Percentiles rank a stretch among this genome's conserved stretches.
phyloP scores from a whole-genome alignment of 2,113 vertebrate species.

The Antennarius striatus region DNA sequence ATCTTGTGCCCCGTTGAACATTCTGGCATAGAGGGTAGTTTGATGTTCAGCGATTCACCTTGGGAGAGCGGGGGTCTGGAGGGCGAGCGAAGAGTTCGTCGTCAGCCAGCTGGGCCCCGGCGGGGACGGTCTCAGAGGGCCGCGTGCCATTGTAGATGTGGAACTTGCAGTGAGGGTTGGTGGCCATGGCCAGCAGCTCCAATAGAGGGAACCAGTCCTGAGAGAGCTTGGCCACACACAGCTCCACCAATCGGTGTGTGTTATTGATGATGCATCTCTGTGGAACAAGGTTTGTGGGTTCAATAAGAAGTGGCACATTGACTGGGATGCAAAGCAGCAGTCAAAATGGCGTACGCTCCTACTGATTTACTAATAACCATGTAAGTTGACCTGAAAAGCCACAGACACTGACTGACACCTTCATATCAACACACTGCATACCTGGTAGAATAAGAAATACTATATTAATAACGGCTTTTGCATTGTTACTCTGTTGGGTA shows the following conservation, averaged over 20 bases:
- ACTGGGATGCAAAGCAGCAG: neutral
- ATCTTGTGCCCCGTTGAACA: neutral
- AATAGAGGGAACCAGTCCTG: slow-evolving; percentile 99
- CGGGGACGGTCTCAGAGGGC: slow-evolving; percentile 96
- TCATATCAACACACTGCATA: slow-evolving; percentile 4
- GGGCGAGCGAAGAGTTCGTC: slow-evolving; percentile 97
- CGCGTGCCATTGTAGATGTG: slow-evolving; percentile 99
- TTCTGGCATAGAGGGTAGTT: too few species aligned
- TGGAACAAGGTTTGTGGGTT: neutral
- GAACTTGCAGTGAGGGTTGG: slow-evolving; percentile 99
- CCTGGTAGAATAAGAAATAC: slow-evolving; percentile 21
- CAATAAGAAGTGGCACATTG: neutral
- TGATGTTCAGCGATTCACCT: slow-evolving; percentile 75
- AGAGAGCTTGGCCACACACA: slow-evolving; percentile 99
- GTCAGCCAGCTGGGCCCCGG: slow-evolving; percentile 93
- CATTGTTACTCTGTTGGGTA: slow-evolving; percentile 1
- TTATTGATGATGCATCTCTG: slow-evolving; percentile 99
- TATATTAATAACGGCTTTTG: slow-evolving; percentile 24
- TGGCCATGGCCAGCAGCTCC: slow-evolving; percentile 99
- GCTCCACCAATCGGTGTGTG: slow-evolving; percentile 96
- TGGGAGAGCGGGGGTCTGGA: slow-evolving; percentile 96
- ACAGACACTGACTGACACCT: neutral
- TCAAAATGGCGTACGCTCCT: neutral
- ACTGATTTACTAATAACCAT: neutral
- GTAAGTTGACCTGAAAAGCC: neutral